Percentiles rank a stretch among this genome's conserved stretches.
Conservation (phyloP, 2,888 invertebrate species). For the Hyles lineata region DNA sequence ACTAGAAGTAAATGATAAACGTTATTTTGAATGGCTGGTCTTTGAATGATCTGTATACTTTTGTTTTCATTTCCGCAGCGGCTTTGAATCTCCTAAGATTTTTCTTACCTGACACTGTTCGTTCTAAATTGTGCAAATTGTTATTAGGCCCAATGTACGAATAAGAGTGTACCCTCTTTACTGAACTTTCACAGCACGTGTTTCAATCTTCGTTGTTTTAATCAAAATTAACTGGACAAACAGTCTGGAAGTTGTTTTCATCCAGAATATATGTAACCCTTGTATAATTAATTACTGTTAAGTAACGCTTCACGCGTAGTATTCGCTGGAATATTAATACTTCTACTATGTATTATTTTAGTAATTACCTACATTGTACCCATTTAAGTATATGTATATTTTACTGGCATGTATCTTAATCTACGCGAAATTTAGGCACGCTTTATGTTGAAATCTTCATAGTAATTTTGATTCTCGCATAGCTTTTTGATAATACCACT, state of each 20-base stretch:
- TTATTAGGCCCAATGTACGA: slow-evolving; percentile 28
- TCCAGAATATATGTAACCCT: slow-evolving; percentile 72
- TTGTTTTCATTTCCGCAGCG: slow-evolving; percentile 74
- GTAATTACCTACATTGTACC: slow-evolving; percentile 79
- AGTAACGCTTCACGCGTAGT: slow-evolving; percentile 82
- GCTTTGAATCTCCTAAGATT: slow-evolving; percentile 56
- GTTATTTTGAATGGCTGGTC: slow-evolving; percentile 79
- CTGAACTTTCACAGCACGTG: slow-evolving; percentile 18
- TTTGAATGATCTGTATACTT: slow-evolving; percentile 66
- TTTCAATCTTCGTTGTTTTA: slow-evolving; percentile 23
- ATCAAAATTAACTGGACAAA: slow-evolving; percentile 38
- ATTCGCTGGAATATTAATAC: slow-evolving; percentile 75
- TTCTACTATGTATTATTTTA: slow-evolving; percentile 82
- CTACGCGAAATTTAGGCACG: slow-evolving; percentile 74
- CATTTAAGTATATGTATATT: slow-evolving; percentile 78
- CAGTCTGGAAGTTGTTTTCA: slow-evolving; percentile 74
- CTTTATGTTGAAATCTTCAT: slow-evolving; percentile 56
- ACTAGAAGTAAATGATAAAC: slow-evolving; percentile 81
- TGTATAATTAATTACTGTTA: slow-evolving; percentile 76
- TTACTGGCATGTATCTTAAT: slow-evolving; percentile 77
- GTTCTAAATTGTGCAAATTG: slow-evolving; percentile 19
- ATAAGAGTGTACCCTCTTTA: slow-evolving; percentile 9
- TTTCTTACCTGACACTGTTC: slow-evolving; percentile 29
- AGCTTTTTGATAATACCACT: slow-evolving; percentile 69
- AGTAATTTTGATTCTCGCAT: slow-evolving; percentile 67